Percentiles rank a stretch among this genome's conserved stretches.
Conservation (phyloP, 2,113 vertebrate species). For the Riparia riparia region DNA sequence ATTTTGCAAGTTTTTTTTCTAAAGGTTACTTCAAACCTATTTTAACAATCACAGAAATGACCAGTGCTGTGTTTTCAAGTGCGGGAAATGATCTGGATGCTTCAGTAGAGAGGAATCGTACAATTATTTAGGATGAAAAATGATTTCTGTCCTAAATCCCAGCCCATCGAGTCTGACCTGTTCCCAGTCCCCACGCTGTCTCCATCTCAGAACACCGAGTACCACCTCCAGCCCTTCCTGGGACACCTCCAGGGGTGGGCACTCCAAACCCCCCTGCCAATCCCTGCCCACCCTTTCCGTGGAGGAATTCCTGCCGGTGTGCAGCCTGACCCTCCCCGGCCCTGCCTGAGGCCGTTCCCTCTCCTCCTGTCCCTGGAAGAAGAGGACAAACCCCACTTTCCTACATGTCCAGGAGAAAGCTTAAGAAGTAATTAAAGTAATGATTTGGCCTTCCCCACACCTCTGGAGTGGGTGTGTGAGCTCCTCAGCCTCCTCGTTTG, state of each 20-base stretch:
- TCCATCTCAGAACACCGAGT: neutral
- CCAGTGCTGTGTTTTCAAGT: neutral
- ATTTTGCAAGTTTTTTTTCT: too few species aligned
- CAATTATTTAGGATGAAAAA: neutral
- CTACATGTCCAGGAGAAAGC: neutral
- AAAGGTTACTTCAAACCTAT: neutral
- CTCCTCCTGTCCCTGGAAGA: neutral
- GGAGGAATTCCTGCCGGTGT: accelerated
- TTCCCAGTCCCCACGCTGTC: accelerated
- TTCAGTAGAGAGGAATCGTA: neutral
- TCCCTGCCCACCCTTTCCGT: neutral
- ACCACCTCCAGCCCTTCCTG: accelerated
- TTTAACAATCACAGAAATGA: neutral
- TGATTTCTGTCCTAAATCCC: too few species aligned
- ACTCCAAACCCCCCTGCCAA: neutral
- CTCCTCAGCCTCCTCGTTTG: neutral
- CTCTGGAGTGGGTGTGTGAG: neutral
- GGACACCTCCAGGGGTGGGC: neutral
- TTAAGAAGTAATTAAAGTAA: neutral
- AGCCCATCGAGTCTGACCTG: accelerated
- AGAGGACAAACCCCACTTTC: neutral
- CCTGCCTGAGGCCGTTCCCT: accelerated
- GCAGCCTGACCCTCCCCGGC: neutral
- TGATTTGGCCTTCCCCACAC: neutral
- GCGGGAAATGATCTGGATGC: neutral